These are phyloP conservation scores for Oopsacas minuta DNA, from an alignment of 37 sponge, comb jelly and placozoan species.

Conservation along the genomic window DNA sequence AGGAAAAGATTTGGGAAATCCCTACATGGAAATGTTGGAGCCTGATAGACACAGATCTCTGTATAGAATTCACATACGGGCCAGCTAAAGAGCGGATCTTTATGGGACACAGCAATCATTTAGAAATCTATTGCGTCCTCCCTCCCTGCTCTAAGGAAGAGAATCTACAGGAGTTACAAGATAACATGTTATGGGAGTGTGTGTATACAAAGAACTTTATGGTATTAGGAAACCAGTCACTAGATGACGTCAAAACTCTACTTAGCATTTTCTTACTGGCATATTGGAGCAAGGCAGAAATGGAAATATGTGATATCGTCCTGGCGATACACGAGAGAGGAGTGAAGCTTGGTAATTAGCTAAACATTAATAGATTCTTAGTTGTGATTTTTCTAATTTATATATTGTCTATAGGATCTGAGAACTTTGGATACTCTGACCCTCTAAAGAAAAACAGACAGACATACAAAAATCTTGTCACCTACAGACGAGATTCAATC, in stretches of 20 bases:
- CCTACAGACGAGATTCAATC: background rate
- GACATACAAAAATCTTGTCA: background rate
- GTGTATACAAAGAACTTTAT: background rate
- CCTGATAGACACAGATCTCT: background rate
- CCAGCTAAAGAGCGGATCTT: background rate
- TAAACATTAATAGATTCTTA: background rate
- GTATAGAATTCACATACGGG: background rate
- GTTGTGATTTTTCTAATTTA: background rate
- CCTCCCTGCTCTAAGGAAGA: background rate
- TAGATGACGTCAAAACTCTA: background rate
- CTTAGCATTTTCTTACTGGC: background rate
- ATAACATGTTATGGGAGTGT: background rate
- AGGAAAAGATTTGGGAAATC: background rate
- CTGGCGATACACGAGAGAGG: background rate
- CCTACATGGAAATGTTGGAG: constrained; percentile 7
- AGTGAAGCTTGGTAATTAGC: background rate
- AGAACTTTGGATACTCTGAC: background rate
- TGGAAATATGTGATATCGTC: background rate
- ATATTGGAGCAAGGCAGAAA: background rate
- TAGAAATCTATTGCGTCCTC: background rate
- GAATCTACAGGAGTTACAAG: background rate
- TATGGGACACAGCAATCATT: background rate
- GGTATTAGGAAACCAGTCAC: background rate
- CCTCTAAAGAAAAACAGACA: background rate
- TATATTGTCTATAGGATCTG: background rate